Evolutionary conservation across 2,113 vertebrate genomes (phyloP).

Genomic region (Halcyon malimbica): DNA sequence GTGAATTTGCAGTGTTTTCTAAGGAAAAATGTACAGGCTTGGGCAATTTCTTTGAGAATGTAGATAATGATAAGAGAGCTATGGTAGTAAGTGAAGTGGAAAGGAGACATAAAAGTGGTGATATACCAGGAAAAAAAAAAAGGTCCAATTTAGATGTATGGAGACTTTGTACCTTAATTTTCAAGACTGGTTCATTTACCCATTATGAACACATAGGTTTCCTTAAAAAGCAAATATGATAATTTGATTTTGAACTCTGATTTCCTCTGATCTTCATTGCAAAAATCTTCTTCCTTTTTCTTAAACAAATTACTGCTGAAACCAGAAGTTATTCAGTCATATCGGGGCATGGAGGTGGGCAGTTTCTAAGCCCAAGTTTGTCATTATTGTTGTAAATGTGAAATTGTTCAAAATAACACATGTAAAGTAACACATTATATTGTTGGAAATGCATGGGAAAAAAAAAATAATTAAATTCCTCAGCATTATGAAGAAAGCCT

Average conservation of each 20-base stretch:
- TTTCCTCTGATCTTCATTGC: not conserved
- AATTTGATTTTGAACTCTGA: not conserved
- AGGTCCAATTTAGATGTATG: not conserved
- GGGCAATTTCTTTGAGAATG: not conserved
- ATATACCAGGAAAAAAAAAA: not conserved
- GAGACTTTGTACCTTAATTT: not conserved
- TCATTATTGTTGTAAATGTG: not conserved
- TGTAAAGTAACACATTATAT: not conserved
- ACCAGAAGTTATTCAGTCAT: not conserved
- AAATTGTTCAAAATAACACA: not conserved
- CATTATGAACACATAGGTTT: not conserved
- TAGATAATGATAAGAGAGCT: not conserved
- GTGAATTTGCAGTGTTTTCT: not conserved
- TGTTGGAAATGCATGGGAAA: slow-evolving; percentile 23
- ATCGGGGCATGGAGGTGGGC: accelerated
- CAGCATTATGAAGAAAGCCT: slow-evolving; percentile 15
- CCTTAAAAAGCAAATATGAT: not conserved
- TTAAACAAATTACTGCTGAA: not conserved
- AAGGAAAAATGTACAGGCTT: not conserved
- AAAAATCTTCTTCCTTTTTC: not conserved
- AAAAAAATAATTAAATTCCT: slow-evolving; percentile 7
- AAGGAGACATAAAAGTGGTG: not conserved
- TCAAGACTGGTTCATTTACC: not conserved
- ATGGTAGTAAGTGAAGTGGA: not conserved
- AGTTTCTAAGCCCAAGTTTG: not conserved